phyloP scores from a whole-genome alignment of 2,113 vertebrate genomes.

The Copsychus sechellarum region DNA sequence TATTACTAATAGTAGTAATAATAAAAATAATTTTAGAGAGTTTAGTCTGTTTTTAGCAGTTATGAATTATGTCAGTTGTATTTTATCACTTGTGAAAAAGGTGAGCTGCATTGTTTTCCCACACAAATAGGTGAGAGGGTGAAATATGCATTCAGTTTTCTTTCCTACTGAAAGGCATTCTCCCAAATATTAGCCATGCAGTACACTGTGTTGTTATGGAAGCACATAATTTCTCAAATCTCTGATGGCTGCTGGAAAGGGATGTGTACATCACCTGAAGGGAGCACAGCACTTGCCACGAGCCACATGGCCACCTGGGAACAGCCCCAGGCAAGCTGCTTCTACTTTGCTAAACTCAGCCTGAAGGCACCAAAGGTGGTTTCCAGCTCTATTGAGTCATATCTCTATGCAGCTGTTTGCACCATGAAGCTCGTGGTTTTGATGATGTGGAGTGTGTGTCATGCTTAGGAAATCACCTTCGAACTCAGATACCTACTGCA shows the following conservation, averaged over 20 bases:
- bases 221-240: background rate
- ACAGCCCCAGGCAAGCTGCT: background rate
- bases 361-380: background rate
- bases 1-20: no score
- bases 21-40: background rate
- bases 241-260: background rate
- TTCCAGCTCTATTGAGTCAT: background rate
- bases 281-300: accelerated
- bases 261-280: background rate
- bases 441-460: background rate
- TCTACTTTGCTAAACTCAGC: background rate
- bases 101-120: background rate
- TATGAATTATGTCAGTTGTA: background rate
- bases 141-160: background rate
- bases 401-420: background rate
- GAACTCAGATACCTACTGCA: background rate
- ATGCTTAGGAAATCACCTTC: background rate
- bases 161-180: background rate
- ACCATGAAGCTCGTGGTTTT: background rate
- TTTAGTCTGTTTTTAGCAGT: background rate
- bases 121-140: background rate
- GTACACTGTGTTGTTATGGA: accelerated
- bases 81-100: background rate
- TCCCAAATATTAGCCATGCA: background rate
- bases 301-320: background rate